Evolutionary conservation across 1,140 invertebrate species (phyloP).

Genomic region (Ostrea edulis): DNA sequence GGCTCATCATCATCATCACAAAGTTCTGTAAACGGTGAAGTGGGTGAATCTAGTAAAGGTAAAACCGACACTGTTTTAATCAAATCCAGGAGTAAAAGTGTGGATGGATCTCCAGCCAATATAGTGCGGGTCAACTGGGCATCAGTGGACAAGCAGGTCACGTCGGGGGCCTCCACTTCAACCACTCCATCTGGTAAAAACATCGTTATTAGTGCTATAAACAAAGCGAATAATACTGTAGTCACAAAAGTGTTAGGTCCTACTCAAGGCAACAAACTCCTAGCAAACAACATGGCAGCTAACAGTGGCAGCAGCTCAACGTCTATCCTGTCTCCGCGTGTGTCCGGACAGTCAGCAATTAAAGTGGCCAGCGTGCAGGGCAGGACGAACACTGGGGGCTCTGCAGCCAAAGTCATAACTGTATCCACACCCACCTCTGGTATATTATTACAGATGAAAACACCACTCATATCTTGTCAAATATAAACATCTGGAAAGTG

Average conservation of each 20-base stretch:
- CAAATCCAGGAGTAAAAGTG: constrained; percentile 67
- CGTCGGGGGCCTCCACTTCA: constrained; percentile 40
- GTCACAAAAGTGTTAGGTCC: constrained; percentile 71
- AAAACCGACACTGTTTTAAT: constrained; percentile 59
- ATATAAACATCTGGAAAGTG: too few relatives aligned
- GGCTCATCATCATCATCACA: constrained; percentile 43
- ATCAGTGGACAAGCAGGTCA: constrained; percentile 51
- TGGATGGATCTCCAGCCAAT: constrained; percentile 60
- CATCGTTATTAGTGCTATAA: constrained; percentile 74
- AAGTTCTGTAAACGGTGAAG: constrained; percentile 61
- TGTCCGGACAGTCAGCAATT: constrained; percentile 61
- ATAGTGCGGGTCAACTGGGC: constrained; percentile 65
- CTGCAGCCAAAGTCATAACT: constrained; percentile 73
- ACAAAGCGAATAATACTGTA: constrained; percentile 72
- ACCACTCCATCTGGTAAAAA: constrained; percentile 65
- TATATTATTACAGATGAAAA: constrained; percentile 41
- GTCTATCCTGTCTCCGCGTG: constrained; percentile 70
- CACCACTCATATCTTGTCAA: neutral
- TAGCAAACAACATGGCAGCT: constrained; percentile 57
- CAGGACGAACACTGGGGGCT: constrained; percentile 52
- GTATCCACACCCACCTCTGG: constrained; percentile 71
- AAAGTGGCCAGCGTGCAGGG: constrained; percentile 60
- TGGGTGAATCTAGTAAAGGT: constrained; percentile 42
- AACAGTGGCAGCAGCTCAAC: constrained; percentile 64
- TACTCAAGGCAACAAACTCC: constrained; percentile 59